phyloP scores from a whole-genome alignment of 2,888 invertebrate species.

The Cabera pusaria region DNA sequence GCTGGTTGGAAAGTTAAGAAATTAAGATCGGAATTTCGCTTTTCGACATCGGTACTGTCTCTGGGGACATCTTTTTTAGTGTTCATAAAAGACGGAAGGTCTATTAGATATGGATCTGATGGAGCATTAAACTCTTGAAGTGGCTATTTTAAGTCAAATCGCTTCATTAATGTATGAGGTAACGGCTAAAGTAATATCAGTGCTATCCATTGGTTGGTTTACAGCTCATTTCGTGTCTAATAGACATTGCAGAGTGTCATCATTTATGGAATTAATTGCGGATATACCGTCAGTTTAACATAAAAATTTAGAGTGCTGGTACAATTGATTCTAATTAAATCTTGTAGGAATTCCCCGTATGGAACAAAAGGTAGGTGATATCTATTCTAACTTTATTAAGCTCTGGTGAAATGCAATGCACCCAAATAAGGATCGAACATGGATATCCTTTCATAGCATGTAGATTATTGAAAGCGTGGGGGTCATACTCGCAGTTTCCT shows the following conservation, averaged over 20 bases:
- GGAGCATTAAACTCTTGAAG: conserved; percentile 4
- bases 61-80: conserved; percentile 1
- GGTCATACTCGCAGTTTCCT: conserved; percentile 9
- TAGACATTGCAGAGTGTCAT: background rate
- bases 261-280: too few species aligned
- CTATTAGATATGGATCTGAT: conserved; percentile 6
- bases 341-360: too few species aligned
- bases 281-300: too few species aligned
- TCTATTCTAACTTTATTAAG: too few species aligned
- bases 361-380: too few species aligned
- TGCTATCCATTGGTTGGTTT: background rate
- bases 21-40: conserved; percentile 18
- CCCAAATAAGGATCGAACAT: too few species aligned
- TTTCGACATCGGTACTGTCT: conserved; percentile 4
- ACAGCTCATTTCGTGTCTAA: background rate
- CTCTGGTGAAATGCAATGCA: too few species aligned
- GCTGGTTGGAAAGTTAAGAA: conserved; percentile 15
- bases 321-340: too few species aligned
- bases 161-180: conserved; percentile 11
- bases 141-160: conserved; percentile 7
- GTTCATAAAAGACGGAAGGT: conserved; percentile 3
- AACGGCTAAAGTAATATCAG: conserved; percentile 7
- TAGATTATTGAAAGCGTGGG: conserved; percentile 5
- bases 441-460: too few species aligned
- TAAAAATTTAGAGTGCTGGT: too few species aligned